Conservation (phyloP, 1,140 invertebrate species). For the Nymphalis io region DNA sequence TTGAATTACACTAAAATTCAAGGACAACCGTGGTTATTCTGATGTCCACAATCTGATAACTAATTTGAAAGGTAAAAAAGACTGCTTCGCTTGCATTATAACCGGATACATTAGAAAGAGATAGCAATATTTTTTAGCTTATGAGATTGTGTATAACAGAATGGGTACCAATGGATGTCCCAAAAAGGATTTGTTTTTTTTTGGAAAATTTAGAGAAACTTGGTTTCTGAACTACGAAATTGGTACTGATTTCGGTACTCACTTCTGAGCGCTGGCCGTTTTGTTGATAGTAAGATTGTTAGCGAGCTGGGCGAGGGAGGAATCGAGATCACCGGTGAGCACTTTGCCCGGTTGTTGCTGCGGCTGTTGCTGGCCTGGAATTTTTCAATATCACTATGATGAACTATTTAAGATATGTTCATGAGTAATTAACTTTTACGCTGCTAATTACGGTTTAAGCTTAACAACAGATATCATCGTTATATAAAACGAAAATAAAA, state of each 20-base stretch:
- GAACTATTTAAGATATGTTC: neutral
- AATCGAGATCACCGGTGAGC: slow-evolving; percentile 94
- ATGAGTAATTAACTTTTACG: neutral
- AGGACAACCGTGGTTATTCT: too few species aligned
- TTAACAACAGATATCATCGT: neutral
- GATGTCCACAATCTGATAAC: too few species aligned
- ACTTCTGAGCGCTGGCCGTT: slow-evolving; percentile 82
- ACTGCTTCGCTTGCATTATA: too few species aligned
- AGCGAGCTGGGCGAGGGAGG: slow-evolving; percentile 93
- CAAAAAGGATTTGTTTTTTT: too few species aligned
- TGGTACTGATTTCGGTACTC: slow-evolving; percentile 40
- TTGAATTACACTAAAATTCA: neutral
- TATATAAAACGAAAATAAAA: too few species aligned
- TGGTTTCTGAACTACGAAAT: neutral
- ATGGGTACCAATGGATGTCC: too few species aligned
- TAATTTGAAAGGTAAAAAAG: too few species aligned
- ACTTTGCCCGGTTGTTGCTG: slow-evolving; percentile 84
- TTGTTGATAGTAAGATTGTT: slow-evolving; percentile 96
- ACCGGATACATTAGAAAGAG: too few species aligned
- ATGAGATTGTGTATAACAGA: too few species aligned
- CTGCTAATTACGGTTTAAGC: too few species aligned
- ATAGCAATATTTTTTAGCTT: too few species aligned
- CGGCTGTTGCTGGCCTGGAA: slow-evolving; percentile 80
- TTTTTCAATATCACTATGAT: slow-evolving; percentile 1
- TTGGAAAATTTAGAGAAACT: too few species aligned